Base-by-base conservation (phyloP, 2,888 invertebrate genomes). In the Amaurobius ferox region DNA sequence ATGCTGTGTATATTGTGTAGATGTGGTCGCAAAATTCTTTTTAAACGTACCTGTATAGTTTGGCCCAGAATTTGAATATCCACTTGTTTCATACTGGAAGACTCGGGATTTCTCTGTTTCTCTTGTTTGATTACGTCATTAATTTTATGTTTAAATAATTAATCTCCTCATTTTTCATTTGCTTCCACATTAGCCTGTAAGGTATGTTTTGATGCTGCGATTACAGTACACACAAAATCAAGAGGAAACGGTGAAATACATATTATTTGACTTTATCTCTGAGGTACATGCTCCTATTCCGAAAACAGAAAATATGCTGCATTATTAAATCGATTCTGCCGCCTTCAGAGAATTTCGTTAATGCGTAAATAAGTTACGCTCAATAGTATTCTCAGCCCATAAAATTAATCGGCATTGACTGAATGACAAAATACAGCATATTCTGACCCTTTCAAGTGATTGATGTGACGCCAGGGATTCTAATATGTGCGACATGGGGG, bases 291-390 rank as follows among this genome's bases (percentile, higher is more conserved):
- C 55, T 19, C 0, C 23, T 55, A 1, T 3, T 1, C 6, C 0
- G 55, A 23, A 55, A 23, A 55, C 55, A 23, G 2, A 7, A 55
- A 55, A 1, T 1, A 55, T 5, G 1, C 23, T 55, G 55, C 19
- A 55, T 55, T 55, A 55, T 55, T 55, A 6, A 55, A 55, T 55
- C 23, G 55, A 7, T 55, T 23, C 55, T 55, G 55, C 23, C 23
- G 55, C 11, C 55, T 55, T 23, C 3, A 23, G 55, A 55, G 23
- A 23, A 55, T 55, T 55, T 1, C 23, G 2, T 55, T 55, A 55
- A 55, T 55, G 55, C 55, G 23, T n/a, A 55, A 55, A 55, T 55
- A 23, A 23, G 55, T 55, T 55, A 55, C 55, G 23, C 55, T 23
- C 55, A 55, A 55, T 23, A 55, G 55, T 19, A 55, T 44, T 16